Base-by-base conservation (phyloP, 2,113 vertebrate species). In the Istiophorus platypterus region DNA sequence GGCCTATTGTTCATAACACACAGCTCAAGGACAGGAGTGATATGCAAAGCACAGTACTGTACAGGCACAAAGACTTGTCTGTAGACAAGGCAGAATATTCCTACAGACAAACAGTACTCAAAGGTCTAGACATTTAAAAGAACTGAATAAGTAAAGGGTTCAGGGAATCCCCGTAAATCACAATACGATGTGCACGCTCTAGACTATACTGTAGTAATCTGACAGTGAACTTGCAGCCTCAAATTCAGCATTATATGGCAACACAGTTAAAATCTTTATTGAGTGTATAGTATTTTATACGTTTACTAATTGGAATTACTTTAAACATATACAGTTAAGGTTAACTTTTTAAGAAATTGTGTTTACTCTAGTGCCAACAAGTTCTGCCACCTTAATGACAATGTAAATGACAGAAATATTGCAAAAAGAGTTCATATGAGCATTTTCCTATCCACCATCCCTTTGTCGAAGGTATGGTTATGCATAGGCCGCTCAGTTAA, bases 1-100 rank as follows among this genome's bases (percentile, higher is more conserved):
- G 83, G 76, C 62, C 76, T 78, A 74, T 86, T 89, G 81, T 88
- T 78, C 83, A 45, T 70, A 57, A 76, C 76, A 72, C 69, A 77
- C 76, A 76, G 82, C 81, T 89, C 66, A 74, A 91, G 71, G 79
- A 77, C 56, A 37, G 0, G 49, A 72, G 72, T 22, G 71, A 41
- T 76, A 76, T 52, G 24, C 27, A 37, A 54, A 45, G 63, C 18
- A 37, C 56, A 61, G 78, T 11, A 62, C 63, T 37, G 37, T 54
- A 68, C 17, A 64, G 26, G 26, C 57, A 42, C 41, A 49, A 18
- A 41, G 17, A 59, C 42, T 34, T 51, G 37, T 76, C 63, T 51
- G 15, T 20, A 29, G 54, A 62, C 52, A 78, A 59, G 51, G n/a
- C 37, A 58, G 14, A 63, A n/a, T 39, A 37, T 62, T 64, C 51